A percentile compares a stretch with the other conserved stretches of the same genome.
phyloP scores from a whole-genome alignment of 2,888 invertebrate genomes.

The Scaeva pyrastri region DNA sequence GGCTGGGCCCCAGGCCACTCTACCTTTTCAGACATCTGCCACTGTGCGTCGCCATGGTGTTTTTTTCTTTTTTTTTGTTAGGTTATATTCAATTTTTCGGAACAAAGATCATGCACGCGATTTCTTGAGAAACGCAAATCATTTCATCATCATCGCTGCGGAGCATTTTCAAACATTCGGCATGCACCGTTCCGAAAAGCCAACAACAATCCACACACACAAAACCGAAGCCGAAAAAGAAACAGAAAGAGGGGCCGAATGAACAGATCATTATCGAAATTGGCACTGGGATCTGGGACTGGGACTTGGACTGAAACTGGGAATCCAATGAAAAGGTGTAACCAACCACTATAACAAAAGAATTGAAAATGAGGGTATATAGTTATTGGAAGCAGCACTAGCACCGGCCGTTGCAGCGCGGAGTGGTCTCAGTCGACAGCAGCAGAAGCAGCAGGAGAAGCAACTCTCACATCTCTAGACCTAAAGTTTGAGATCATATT shows the following conservation, averaged over 20 bases:
- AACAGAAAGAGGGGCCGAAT: conserved; percentile 37
- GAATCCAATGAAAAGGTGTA: conserved; percentile 70
- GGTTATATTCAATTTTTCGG: conserved; percentile 17
- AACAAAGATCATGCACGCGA: conserved; percentile 68
- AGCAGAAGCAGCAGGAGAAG: conserved; percentile 51
- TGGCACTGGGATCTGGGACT: conserved; percentile 65
- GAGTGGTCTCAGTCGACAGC: too few species aligned
- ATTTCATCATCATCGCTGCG: conserved; percentile 72
- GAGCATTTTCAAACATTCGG: conserved; percentile 23
- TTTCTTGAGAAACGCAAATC: conserved; percentile 73
- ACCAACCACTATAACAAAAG: conserved; percentile 56
- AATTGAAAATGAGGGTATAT: conserved; percentile 47
- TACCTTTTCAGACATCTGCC: conserved; percentile 20
- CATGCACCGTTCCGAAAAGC: conserved; percentile 21
- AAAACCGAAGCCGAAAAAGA: neutral
- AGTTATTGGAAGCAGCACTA: conserved; percentile 19
- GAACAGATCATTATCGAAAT: conserved; percentile 70
- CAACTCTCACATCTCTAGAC: conserved; percentile 13
- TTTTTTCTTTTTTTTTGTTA: conserved; percentile 18
- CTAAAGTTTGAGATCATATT: conserved; percentile 59
- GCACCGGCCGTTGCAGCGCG: neutral
- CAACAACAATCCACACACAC: neutral
- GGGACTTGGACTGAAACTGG: too few species aligned
- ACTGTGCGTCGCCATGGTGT: neutral
- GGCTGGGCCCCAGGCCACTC: neutral